These are phyloP conservation scores for Drosophila orena DNA, from an alignment of 1,140 invertebrate species.

Conservation along the genomic window DNA sequence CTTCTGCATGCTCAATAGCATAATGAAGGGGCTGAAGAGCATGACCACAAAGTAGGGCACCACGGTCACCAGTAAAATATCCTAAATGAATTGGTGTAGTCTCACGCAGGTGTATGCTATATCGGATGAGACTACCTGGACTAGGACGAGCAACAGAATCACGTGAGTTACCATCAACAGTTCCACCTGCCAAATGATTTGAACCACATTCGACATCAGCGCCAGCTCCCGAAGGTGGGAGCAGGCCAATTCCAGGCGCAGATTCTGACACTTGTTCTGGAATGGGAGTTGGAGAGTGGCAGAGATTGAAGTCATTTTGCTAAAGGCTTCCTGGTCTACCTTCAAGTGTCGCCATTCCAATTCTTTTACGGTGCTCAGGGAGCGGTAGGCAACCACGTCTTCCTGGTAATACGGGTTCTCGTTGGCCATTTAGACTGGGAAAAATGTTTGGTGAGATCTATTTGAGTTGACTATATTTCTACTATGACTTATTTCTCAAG, in stretches of 20 bases:
- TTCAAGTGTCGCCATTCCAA: constrained; percentile 25
- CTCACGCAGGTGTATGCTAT: too few species aligned
- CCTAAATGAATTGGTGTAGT: neutral
- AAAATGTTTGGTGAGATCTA: too few species aligned
- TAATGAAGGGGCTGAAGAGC: constrained; percentile 3
- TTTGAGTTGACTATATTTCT: too few species aligned
- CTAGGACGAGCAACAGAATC: neutral
- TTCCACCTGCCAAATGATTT: constrained; percentile 16
- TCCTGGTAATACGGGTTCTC: neutral
- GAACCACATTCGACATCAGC: neutral
- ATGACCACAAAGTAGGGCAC: neutral
- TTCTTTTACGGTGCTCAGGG: neutral
- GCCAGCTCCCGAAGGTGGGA: neutral
- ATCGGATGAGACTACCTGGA: constrained; percentile 11
- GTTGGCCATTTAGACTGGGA: neutral
- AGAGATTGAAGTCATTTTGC: too few species aligned
- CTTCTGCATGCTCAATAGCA: constrained; percentile 6
- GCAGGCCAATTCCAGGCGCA: constrained; percentile 14
- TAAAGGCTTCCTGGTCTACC: constrained; percentile 18
- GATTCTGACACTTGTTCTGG: constrained; percentile 9
- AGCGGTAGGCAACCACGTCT: constrained; percentile 4
- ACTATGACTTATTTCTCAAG: too few species aligned
- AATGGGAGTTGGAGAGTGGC: neutral
- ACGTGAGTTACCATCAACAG: constrained; percentile 13
- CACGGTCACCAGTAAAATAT: neutral